These are phyloP conservation scores for Batillaria attramentaria DNA, from an alignment of 1,140 invertebrate species.

Conservation along the genomic window DNA sequence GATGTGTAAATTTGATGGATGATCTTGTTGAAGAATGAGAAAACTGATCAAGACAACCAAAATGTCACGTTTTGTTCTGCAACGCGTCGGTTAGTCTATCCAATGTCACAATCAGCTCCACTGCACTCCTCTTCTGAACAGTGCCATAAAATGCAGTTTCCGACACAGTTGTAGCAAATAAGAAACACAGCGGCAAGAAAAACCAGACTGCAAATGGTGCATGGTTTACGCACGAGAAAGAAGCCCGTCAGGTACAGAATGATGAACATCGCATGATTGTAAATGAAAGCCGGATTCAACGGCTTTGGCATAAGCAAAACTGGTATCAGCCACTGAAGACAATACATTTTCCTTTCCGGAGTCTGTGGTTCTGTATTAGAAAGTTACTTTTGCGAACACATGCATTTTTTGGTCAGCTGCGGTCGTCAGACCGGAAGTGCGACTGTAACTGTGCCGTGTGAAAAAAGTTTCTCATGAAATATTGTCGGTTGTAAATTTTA, in stretches of 20 bases:
- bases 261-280: conserved; percentile 98
- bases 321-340: conserved; percentile 97
- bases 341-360: conserved; percentile 95
- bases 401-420: too few relatives aligned
- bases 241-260: conserved; percentile 89
- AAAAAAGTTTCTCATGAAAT: too few relatives aligned
- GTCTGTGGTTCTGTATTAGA: too few relatives aligned
- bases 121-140: conserved; percentile 60
- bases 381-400: too few relatives aligned
- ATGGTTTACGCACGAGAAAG: conserved; percentile 95
- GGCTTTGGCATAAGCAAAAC: conserved; percentile 97
- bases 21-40: too few relatives aligned
- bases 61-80: too few relatives aligned
- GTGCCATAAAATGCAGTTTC: conserved; percentile 92
- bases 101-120: conserved; percentile 45
- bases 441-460: too few relatives aligned
- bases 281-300: conserved; percentile 90
- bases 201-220: conserved; percentile 94
- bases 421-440: too few relatives aligned
- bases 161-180: conserved; percentile 95
- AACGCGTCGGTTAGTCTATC: too few relatives aligned
- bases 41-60: too few relatives aligned
- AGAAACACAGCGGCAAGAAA: conserved; percentile 93
- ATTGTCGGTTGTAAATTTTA: too few relatives aligned
- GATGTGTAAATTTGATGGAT: too few relatives aligned